Percentiles rank a stretch among this genome's conserved stretches.
Conservation (phyloP, 2,888 invertebrate species). For the Endotricha flammealis region DNA sequence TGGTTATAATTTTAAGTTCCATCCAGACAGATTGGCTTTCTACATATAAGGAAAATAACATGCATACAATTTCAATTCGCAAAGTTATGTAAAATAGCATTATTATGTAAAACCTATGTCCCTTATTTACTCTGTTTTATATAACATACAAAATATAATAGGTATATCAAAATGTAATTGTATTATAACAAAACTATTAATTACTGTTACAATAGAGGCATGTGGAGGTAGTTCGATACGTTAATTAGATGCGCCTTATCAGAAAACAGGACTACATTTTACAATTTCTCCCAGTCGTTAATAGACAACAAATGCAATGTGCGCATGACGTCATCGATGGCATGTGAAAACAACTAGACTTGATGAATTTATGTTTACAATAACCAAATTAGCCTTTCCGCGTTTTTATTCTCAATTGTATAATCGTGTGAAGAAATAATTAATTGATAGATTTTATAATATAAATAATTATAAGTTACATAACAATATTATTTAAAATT, state of each 20-base stretch:
- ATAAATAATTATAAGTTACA: no score
- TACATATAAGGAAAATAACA: constrained; percentile 53
- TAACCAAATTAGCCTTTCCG: no score
- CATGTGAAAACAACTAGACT: no score
- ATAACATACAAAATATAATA: constrained; percentile 62
- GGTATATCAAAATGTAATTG: constrained; percentile 43
- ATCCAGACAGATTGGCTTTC: constrained; percentile 54
- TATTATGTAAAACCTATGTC: constrained; percentile 39
- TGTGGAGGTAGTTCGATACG: constrained; percentile 71
- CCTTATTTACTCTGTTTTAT: constrained; percentile 45
- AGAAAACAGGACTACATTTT: no score
- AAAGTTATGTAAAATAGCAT: constrained; percentile 31
- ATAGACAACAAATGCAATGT: no score
- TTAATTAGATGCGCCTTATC: constrained; percentile 36
- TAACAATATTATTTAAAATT: no score
- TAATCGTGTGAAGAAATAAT: no score
- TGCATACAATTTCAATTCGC: constrained; percentile 41
- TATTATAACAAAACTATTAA: constrained; percentile 58
- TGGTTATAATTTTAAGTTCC: constrained; percentile 61
- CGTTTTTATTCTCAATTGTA: no score
- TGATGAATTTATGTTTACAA: no score
- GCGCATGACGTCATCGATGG: no score
- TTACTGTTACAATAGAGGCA: constrained; percentile 63
- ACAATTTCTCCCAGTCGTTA: no score
- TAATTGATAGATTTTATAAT: no score